A percentile compares a stretch with the other conserved stretches of the same genome.
phyloP scores from a whole-genome alignment of 2,888 invertebrate genomes.

The Drosophila putrida region DNA sequence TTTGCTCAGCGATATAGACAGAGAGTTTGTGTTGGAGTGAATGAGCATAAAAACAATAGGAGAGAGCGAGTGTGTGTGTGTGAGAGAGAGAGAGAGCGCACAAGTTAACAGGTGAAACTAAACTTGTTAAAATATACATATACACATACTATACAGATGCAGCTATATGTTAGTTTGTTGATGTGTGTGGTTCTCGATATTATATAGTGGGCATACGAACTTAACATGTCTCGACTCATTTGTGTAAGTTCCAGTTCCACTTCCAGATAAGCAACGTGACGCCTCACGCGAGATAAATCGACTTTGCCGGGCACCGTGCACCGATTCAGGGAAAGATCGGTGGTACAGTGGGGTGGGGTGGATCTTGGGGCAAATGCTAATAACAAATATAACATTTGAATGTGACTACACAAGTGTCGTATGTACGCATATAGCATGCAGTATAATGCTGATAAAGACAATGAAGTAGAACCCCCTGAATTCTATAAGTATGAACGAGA shows the following conservation, averaged over 20 bases:
- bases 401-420: conserved; percentile 24
- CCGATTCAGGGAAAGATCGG: conserved; percentile 1
- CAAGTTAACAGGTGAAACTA: conserved; percentile 46
- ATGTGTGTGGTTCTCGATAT: conserved; percentile 35
- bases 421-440: background rate
- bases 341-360: background rate
- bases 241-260: conserved; percentile 42
- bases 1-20: conserved; percentile 1
- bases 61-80: background rate
- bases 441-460: conserved; percentile 34
- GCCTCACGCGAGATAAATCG: conserved; percentile 75
- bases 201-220: conserved; percentile 20
- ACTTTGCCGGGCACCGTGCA: conserved; percentile 15
- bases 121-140: conserved; percentile 30
- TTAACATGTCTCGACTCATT: conserved; percentile 27
- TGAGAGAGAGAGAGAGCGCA: conserved; percentile 3
- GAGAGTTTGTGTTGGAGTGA: background rate
- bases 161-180: conserved; percentile 26
- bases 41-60: conserved; percentile 3
- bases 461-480: conserved; percentile 3
- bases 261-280: conserved; percentile 76
- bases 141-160: conserved; percentile 7
- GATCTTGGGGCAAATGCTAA: conserved; percentile 25
- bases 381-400: conserved; percentile 49
- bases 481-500: background rate